Conservation (phyloP, 2,113 vertebrate genomes). For the Macrotus californicus region DNA sequence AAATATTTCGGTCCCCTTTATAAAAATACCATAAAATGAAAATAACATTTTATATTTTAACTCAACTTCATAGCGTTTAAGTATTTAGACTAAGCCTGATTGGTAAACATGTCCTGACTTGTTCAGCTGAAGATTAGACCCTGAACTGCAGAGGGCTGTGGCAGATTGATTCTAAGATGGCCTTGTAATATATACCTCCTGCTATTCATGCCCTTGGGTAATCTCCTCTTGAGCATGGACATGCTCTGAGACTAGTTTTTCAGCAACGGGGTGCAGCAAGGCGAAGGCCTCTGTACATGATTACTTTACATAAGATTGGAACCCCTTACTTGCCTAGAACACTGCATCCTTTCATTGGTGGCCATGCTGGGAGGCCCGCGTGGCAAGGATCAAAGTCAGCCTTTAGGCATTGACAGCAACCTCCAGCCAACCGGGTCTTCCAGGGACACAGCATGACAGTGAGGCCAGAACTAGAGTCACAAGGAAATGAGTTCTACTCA, state of each 20-base stretch:
- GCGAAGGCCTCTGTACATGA: not conserved
- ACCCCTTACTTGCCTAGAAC: not conserved
- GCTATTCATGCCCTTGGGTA: no score
- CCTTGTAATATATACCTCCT: not conserved
- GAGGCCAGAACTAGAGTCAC: not conserved
- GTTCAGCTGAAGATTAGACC: not conserved
- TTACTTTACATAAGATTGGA: not conserved
- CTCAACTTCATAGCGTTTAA: not conserved
- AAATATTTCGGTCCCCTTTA: not conserved
- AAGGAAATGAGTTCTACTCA: not conserved
- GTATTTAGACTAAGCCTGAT: not conserved
- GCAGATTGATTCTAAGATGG: not conserved
- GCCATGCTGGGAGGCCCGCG: not conserved
- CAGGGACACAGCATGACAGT: not conserved
- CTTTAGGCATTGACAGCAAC: not conserved
- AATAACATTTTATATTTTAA: not conserved
- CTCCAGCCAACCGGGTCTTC: not conserved
- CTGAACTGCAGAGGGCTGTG: not conserved
- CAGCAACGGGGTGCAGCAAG: not conserved
- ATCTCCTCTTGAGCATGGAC: not conserved
- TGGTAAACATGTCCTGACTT: not conserved
- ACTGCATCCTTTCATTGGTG: not conserved
- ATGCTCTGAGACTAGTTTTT: not conserved
- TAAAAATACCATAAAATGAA: not conserved
- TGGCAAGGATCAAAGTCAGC: not conserved